Conservation (phyloP, 2,888 invertebrate genomes). For the Itoplectis maculator region DNA sequence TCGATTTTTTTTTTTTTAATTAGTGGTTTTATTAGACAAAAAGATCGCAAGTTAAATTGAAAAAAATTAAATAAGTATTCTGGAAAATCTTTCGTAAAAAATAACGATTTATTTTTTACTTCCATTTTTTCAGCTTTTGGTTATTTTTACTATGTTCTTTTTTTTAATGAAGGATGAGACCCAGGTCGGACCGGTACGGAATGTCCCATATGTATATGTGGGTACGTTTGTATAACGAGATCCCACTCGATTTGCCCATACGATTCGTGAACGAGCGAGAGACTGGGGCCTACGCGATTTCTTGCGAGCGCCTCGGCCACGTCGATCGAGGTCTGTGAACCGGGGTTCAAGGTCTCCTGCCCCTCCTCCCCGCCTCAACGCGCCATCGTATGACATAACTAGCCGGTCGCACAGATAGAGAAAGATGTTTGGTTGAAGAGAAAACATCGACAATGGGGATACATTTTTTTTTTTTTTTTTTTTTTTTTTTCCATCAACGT, state of each 20-base stretch:
- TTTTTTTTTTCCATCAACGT: not conserved
- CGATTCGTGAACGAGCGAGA: constrained; percentile 59
- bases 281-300: constrained; percentile 54
- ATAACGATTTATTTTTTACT: too few species aligned
- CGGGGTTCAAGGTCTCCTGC: constrained; percentile 63
- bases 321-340: constrained; percentile 68
- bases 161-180: too few species aligned
- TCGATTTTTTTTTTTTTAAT: too few species aligned
- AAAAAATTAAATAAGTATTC: too few species aligned
- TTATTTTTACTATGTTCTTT: too few species aligned
- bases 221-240: constrained; percentile 30
- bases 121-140: too few species aligned
- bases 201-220: not conserved
- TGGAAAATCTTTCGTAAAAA: too few species aligned
- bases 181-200: too few species aligned
- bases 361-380: constrained; percentile 36
- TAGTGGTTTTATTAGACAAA: too few species aligned
- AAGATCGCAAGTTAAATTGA: too few species aligned
- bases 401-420: constrained; percentile 14
- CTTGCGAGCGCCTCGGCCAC: constrained; percentile 34
- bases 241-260: constrained; percentile 44
- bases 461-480: not conserved
- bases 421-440: not conserved
- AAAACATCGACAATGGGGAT: not conserved
- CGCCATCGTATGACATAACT: constrained; percentile 58